Base-by-base conservation (phyloP, 2,888 invertebrate species). In the Itoplectis maculator region DNA sequence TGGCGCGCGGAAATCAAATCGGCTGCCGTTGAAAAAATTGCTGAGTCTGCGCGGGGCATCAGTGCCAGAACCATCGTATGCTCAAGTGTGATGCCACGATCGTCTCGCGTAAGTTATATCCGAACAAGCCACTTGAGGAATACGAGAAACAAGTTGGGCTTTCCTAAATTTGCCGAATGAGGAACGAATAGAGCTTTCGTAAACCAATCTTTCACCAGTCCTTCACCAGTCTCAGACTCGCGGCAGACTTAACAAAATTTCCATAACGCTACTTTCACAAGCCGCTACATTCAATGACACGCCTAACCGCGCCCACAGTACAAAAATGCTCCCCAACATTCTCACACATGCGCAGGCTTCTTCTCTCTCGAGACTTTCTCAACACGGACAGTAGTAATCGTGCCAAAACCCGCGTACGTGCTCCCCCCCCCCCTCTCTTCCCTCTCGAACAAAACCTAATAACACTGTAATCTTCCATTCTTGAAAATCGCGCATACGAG, bases 1-100 rank as follows among this genome's bases (percentile, higher is more conserved):
- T 72, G 74, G 56, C 35, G 75, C 49, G 56, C 29, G 69, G 23
- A 61, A 63, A 68, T 68, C 49, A 47, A 69, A 63, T 74, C 42
- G 15, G 11, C 49, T 51, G 42, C 15, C 11, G 23, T 40, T 51
- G 37, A 40, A 15, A 69, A 51, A 77, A 77, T 35, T 37, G 51
- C 13, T 15, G 29, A 18, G 2, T 63, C 11, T 29, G 29, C 1
- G 18, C 42, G n/a, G 15, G 47, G 68, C 51, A 42, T 65, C 56
- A 45, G 35, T 20, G 23, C 23, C 49, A 29, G 18, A 29, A 45
- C 20, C 45, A 35, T 29, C 47, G 45, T 29, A 29, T 72, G n/a
- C n/a, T 20, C 49, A 35, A 29, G 13, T 56, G 11, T 13, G 20
- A 51, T 56, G 29, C 13, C 56, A n/a, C 13, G 35, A 35, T 35